These are phyloP conservation scores for Ypsolopha scabrella DNA, from an alignment of 2,888 invertebrate species.

Conservation along the genomic window DNA sequence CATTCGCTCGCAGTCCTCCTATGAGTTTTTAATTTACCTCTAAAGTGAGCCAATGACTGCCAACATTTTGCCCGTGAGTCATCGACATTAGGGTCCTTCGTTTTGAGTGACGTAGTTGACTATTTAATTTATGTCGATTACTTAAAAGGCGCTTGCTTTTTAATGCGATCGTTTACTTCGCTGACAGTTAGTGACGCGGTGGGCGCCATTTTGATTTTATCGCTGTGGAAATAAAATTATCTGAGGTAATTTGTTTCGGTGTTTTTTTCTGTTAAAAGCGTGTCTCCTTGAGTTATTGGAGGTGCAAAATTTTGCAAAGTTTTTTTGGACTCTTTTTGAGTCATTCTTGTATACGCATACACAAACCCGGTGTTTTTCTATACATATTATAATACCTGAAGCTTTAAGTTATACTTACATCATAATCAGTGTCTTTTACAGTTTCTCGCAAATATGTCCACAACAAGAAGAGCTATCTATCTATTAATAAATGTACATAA, in stretches of 20 bases:
- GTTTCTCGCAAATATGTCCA: no score
- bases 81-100: conserved; percentile 35
- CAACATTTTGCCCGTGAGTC: no score
- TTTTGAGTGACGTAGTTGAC: conserved; percentile 59
- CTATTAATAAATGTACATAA: no score
- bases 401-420: no score
- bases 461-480: no score
- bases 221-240: neutral
- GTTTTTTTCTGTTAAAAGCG: neutral
- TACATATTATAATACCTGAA: no score
- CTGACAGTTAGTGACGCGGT: conserved; percentile 55
- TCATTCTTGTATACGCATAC: neutral
- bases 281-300: neutral
- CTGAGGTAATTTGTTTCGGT: neutral
- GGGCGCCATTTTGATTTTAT: conserved; percentile 40
- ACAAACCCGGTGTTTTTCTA: no score
- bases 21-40: no score
- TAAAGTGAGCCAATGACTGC: no score
- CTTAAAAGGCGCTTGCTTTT: conserved; percentile 46
- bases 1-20: no score
- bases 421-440: no score
- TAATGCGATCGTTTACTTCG: conserved; percentile 56
- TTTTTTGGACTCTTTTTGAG: neutral
- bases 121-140: conserved; percentile 65
- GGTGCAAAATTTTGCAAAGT: neutral